These are phyloP conservation scores for Ennomos erosarius DNA, from an alignment of 2,888 invertebrate species.

Conservation along the genomic window DNA sequence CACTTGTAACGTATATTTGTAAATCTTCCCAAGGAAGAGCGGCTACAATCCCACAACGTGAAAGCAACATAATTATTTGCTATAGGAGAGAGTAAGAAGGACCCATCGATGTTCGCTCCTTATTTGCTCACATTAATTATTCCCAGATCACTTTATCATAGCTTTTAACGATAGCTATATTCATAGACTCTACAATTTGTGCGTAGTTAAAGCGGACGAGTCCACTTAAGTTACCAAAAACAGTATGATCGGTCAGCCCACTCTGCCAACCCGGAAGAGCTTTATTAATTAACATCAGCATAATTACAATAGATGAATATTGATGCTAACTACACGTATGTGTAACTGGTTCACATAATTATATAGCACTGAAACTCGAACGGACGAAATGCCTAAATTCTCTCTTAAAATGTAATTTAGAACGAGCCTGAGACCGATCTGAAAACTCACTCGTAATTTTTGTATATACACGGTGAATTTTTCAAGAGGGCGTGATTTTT, in stretches of 20 bases:
- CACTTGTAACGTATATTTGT: too few relatives aligned
- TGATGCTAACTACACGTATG: background rate
- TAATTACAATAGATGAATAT: slow-evolving; percentile 41
- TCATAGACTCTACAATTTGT: slow-evolving; percentile 26
- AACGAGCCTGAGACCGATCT: too few relatives aligned
- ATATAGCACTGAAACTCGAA: too few relatives aligned
- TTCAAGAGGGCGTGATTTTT: too few relatives aligned
- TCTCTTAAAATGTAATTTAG: too few relatives aligned
- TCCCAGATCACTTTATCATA: slow-evolving; percentile 4
- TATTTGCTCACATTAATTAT: slow-evolving; percentile 1
- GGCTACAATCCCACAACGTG: background rate
- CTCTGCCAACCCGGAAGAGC: slow-evolving; percentile 62
- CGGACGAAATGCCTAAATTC: too few relatives aligned
- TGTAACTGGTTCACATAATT: too few relatives aligned
- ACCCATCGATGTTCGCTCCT: background rate
- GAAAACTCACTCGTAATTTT: too few relatives aligned
- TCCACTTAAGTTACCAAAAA: slow-evolving; percentile 67
- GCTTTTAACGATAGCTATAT: slow-evolving; percentile 4
- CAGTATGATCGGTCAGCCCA: slow-evolving; percentile 58
- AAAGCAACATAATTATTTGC: background rate
- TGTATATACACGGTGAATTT: too few relatives aligned
- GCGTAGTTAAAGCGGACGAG: slow-evolving; percentile 12
- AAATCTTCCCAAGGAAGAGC: background rate
- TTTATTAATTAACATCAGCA: slow-evolving; percentile 51
- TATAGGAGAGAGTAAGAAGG: background rate